Evolutionary conservation across 2,888 invertebrate genomes (phyloP).

Genomic region (Aspidiotus rigidus): DNA sequence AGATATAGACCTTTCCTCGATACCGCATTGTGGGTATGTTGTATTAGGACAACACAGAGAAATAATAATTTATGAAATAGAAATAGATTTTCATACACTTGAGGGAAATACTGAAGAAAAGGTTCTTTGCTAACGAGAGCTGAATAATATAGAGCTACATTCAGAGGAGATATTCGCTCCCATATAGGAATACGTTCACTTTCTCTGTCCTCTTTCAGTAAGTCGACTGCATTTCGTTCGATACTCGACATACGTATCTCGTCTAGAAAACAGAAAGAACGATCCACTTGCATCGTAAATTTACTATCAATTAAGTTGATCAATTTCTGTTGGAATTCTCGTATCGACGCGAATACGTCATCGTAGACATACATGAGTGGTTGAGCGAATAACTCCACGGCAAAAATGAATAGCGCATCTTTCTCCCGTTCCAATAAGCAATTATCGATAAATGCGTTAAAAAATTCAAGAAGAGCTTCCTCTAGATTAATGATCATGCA

Average conservation of each 20-base stretch:
- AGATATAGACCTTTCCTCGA: slow-evolving; percentile 8
- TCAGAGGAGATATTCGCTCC: slow-evolving; percentile 8
- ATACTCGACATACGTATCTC: neutral
- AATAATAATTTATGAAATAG: slow-evolving; percentile 19
- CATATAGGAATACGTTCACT: neutral
- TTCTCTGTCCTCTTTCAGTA: neutral
- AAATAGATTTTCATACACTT: slow-evolving; percentile 8
- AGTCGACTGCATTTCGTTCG: no score
- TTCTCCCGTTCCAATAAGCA: neutral
- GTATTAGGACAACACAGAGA: slow-evolving; percentile 4
- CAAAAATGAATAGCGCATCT: slow-evolving; percentile 4
- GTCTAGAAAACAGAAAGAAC: slow-evolving; percentile 8
- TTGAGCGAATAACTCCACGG: slow-evolving; percentile 7
- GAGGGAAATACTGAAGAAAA: slow-evolving; percentile 9
- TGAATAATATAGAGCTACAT: slow-evolving; percentile 15
- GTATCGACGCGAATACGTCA: slow-evolving; percentile 3
- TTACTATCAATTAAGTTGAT: neutral
- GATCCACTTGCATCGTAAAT: neutral
- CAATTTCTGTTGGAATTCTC: slow-evolving; percentile 1
- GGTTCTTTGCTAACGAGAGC: neutral
- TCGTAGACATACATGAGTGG: slow-evolving; percentile 15
- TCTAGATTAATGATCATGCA: neutral
- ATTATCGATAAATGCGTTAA: neutral
- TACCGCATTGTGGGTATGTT: slow-evolving; percentile 15
- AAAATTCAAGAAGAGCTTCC: slow-evolving; percentile 1